These are phyloP conservation scores for Stichopus horrens DNA, from an alignment of 53 echinoderm and acorn worm genomes.

Conservation along the genomic window DNA sequence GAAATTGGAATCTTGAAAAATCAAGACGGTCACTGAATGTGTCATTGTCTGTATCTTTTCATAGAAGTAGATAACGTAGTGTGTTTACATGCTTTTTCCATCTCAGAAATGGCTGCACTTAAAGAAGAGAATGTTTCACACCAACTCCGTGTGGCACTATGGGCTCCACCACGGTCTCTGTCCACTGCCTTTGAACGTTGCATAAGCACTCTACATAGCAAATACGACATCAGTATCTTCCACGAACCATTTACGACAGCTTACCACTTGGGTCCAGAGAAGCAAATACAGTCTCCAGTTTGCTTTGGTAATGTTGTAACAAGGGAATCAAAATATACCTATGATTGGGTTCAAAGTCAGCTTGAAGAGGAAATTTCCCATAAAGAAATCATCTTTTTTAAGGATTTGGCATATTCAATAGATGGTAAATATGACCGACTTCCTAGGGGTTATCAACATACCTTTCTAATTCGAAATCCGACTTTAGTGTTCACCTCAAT, in stretches of 20 bases:
- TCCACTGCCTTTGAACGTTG: slow-evolving; percentile 97
- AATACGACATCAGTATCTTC: slow-evolving; percentile 55
- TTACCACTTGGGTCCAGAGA: slow-evolving; percentile 82
- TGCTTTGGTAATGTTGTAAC: slow-evolving; percentile 45
- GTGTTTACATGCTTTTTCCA: not conserved
- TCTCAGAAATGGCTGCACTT: slow-evolving; percentile 1
- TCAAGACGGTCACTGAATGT: too few species aligned
- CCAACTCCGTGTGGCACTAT: slow-evolving; percentile 73
- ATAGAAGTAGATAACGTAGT: too few species aligned
- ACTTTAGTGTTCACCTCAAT: slow-evolving; percentile 79
- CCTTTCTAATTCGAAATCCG: slow-evolving; percentile 90
- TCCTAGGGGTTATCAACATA: slow-evolving; percentile 82
- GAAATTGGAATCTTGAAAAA: too few species aligned
- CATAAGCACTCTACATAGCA: slow-evolving; percentile 70
- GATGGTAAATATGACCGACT: slow-evolving; percentile 72
- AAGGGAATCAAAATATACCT: slow-evolving; percentile 61
- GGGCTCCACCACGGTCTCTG: slow-evolving; percentile 90
- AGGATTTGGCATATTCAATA: slow-evolving; percentile 85
- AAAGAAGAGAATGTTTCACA: not conserved
- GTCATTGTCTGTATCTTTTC: too few species aligned
- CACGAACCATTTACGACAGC: slow-evolving; percentile 88
- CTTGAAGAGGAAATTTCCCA: slow-evolving; percentile 61
- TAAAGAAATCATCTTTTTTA: slow-evolving; percentile 75
- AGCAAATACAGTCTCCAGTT: slow-evolving; percentile 59
- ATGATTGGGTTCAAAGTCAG: slow-evolving; percentile 71